Conservation (phyloP, 1,140 invertebrate species). For the Papilio glaucus region DNA sequence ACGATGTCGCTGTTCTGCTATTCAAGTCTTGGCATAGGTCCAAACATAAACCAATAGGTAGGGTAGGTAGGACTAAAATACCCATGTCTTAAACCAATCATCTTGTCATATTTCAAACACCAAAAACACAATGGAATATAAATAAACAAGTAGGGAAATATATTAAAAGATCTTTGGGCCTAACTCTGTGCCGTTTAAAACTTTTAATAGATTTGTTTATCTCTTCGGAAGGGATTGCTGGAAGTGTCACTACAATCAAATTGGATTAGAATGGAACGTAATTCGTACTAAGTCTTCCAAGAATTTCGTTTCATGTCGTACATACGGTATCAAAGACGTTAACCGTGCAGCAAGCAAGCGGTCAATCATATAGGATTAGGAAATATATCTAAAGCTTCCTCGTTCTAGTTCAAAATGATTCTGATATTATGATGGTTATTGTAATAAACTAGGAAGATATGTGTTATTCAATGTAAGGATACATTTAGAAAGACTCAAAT, state of each 20-base stretch:
- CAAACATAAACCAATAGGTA: not conserved
- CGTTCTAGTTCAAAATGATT: not conserved
- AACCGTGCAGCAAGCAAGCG: not conserved
- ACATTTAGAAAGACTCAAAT: not conserved
- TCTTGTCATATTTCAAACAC: not conserved
- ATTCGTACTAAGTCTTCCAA: not conserved
- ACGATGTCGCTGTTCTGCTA: no score
- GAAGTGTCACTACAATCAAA: constrained; percentile 15
- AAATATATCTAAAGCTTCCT: not conserved
- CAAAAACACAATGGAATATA: not conserved
- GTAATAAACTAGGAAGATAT: not conserved
- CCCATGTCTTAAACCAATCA: no score
- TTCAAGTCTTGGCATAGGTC: not conserved
- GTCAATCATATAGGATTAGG: constrained; percentile 19
- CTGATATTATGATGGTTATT: not conserved
- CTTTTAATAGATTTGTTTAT: not conserved
- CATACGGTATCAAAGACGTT: constrained; percentile 4
- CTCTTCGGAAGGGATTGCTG: not conserved
- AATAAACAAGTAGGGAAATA: not conserved
- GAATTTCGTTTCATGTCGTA: constrained; percentile 16
- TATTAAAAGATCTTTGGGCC: not conserved
- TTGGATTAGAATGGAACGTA: constrained; percentile 8
- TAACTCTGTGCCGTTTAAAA: not conserved
- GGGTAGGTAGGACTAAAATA: not conserved
- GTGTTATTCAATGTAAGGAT: not conserved